A percentile compares a stretch with the other conserved stretches of the same genome.
Conservation (phyloP, 1,140 invertebrate species). For the Lepidurus arcticus region DNA sequence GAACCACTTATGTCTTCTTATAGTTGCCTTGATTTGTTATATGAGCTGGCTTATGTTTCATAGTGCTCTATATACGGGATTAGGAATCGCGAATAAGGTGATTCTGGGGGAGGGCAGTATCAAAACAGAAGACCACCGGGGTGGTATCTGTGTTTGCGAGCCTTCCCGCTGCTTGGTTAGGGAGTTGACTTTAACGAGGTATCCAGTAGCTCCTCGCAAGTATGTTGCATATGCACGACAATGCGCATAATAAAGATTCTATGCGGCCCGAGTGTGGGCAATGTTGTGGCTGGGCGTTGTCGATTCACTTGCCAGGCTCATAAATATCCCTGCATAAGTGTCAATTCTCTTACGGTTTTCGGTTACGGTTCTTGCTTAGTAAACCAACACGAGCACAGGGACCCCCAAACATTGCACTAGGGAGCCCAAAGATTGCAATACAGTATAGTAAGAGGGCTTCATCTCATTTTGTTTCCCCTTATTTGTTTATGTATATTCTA, state of each 20-base stretch:
- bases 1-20: no score
- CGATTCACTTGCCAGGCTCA: not conserved
- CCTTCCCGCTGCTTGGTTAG: slow-evolving; percentile 7
- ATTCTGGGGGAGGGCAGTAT: not conserved
- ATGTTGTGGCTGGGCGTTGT: not conserved
- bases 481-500: not conserved
- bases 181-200: slow-evolving; percentile 13
- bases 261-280: not conserved
- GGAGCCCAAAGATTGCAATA: no score
- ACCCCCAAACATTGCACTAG: no score
- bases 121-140: not conserved
- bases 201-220: slow-evolving; percentile 4
- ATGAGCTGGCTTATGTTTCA: no score
- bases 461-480: not conserved
- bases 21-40: no score
- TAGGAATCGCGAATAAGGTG: not conserved
- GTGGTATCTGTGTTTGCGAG: not conserved
- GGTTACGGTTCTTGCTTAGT: not conserved
- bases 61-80: no score
- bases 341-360: not conserved
- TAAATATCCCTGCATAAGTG: slow-evolving; percentile 22
- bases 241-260: not conserved
- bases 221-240: slow-evolving; percentile 7
- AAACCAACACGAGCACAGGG: not conserved
- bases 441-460: not conserved